These are phyloP conservation scores for Drosophila bunnanda DNA, from an alignment of 2,888 invertebrate species.

Conservation along the genomic window DNA sequence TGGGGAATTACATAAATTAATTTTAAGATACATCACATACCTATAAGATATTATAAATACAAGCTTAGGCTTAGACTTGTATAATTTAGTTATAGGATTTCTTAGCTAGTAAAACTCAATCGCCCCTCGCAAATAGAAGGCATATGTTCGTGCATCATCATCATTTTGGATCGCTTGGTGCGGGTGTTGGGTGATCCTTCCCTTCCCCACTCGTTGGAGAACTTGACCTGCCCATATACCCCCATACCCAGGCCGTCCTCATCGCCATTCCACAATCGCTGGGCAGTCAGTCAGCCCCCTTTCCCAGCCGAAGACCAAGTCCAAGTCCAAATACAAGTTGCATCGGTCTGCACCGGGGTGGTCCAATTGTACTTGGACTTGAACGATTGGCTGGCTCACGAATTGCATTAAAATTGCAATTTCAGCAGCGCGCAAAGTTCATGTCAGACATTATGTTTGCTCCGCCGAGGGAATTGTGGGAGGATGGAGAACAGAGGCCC, in stretches of 20 bases:
- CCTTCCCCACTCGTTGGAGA: constrained; percentile 2
- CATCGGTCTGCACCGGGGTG: constrained; percentile 64
- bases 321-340: constrained; percentile 29
- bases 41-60: too few relatives aligned
- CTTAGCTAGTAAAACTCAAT: background rate
- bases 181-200: constrained; percentile 27
- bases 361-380: constrained; percentile 80
- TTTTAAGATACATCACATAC: background rate
- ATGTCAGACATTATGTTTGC: constrained; percentile 80
- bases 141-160: constrained; percentile 27
- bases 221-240: constrained; percentile 31
- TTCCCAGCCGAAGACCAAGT: constrained; percentile 10
- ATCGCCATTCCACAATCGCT: constrained; percentile 14
- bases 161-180: constrained; percentile 36
- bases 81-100: too few relatives aligned
- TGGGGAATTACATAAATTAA: background rate
- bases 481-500: constrained; percentile 30
- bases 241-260: constrained; percentile 7
- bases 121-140: constrained; percentile 29
- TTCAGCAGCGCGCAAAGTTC: constrained; percentile 83
- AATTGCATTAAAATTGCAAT: constrained; percentile 84
- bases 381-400: constrained; percentile 81
- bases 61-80: too few relatives aligned
- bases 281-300: constrained; percentile 8
- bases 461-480: constrained; percentile 40